These are phyloP conservation scores for Stegodyphus dumicola DNA, from an alignment of 1,140 invertebrate species.

Conservation along the genomic window DNA sequence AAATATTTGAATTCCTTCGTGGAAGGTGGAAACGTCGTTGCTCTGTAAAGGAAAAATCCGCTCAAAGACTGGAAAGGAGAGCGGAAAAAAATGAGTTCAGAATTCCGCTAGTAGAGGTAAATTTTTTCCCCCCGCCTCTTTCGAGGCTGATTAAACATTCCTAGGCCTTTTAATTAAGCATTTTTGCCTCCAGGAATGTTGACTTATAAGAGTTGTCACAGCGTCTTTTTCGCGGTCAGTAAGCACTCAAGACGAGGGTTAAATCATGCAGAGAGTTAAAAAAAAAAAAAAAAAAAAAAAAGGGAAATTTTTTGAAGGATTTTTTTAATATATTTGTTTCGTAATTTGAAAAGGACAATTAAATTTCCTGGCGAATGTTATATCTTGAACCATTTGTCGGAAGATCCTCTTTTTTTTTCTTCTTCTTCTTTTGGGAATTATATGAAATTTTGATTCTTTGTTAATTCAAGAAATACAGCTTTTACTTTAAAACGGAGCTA, in stretches of 20 bases:
- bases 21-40: background rate
- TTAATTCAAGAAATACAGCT: no score
- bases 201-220: conserved; percentile 54
- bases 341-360: conserved; percentile 56
- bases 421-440: no score
- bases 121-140: conserved; percentile 10
- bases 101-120: conserved; percentile 39
- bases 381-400: no score
- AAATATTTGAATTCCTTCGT: conserved; percentile 52
- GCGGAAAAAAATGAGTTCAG: conserved; percentile 24
- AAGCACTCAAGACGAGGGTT: conserved; percentile 7
- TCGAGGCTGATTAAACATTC: conserved; percentile 57
- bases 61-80: background rate
- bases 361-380: conserved; percentile 47
- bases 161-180: conserved; percentile 59
- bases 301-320: background rate
- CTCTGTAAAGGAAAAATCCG: background rate
- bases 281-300: background rate
- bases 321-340: conserved; percentile 52
- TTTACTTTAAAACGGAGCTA: no score
- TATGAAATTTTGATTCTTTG: no score
- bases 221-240: conserved; percentile 32
- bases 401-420: no score
- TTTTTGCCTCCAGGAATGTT: conserved; percentile 57
- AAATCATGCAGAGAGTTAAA: background rate